phyloP scores from a whole-genome alignment of 2,888 invertebrate genomes.

The Mystacides longicornis region DNA sequence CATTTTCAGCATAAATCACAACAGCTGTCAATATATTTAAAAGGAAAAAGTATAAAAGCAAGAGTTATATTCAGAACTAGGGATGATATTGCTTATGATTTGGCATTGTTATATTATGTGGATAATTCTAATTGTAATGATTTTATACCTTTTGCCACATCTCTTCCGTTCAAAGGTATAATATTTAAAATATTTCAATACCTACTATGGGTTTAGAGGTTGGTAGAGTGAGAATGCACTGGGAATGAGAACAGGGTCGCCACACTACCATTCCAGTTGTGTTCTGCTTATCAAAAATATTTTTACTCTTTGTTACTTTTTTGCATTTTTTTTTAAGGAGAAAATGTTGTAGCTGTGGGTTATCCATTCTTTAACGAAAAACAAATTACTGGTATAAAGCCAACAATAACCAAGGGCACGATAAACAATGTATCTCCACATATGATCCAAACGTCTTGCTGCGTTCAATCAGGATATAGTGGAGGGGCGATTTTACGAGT shows the following conservation, averaged over 20 bases:
- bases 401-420: conserved; percentile 50
- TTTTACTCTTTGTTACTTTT: conserved; percentile 1
- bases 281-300: too few species aligned
- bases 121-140: conserved; percentile 27
- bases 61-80: conserved; percentile 43
- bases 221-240: too few species aligned
- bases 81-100: conserved; percentile 43
- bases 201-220: too few species aligned
- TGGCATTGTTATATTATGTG: conserved; percentile 39
- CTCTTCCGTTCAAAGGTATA: conserved; percentile 38
- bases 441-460: conserved; percentile 56
- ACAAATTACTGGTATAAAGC: conserved; percentile 37
- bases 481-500: conserved; percentile 53
- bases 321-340: conserved; percentile 37
- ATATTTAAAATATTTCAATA: too few species aligned
- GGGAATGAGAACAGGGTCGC: too few species aligned
- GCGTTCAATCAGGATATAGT: conserved; percentile 56
- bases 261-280: too few species aligned
- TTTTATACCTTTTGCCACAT: conserved; percentile 32
- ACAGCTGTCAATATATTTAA: conserved; percentile 40
- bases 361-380: conserved; percentile 51
- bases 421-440: conserved; percentile 47
- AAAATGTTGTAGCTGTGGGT: conserved; percentile 50
- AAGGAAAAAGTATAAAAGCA: conserved; percentile 38
- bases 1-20: conserved; percentile 34